These are phyloP conservation scores for Conopomorpha cramerella DNA, from an alignment of 1,140 invertebrate species.

Conservation along the genomic window DNA sequence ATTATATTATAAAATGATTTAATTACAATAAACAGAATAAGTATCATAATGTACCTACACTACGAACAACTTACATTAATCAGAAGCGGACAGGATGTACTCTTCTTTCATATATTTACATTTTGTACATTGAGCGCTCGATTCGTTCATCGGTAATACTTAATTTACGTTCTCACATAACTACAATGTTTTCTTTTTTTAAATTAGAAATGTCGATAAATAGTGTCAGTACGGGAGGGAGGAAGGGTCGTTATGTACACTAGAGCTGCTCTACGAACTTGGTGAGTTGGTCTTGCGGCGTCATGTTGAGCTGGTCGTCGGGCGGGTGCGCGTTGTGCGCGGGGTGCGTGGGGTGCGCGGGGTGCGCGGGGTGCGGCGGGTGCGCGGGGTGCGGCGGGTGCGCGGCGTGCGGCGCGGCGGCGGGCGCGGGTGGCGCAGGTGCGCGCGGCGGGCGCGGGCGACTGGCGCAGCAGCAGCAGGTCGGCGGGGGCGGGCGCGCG, in stretches of 20 bases:
- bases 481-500: constrained; percentile 43
- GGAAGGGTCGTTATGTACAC: constrained; percentile 50
- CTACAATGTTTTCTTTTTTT: constrained; percentile 24
- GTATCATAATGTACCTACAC: constrained; percentile 62
- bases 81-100: constrained; percentile 60
- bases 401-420: too few species aligned
- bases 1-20: constrained; percentile 65
- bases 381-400: too few species aligned
- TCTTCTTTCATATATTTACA: constrained; percentile 60
- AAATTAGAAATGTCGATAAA: constrained; percentile 52
- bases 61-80: constrained; percentile 62
- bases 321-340: constrained; percentile 74
- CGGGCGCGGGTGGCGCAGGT: constrained; percentile 72
- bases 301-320: constrained; percentile 75
- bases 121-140: constrained; percentile 62
- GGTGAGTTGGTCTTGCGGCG: constrained; percentile 88
- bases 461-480: constrained; percentile 63
- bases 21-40: constrained; percentile 64
- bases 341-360: too few species aligned
- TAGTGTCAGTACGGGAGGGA: constrained; percentile 15
- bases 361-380: too few species aligned
- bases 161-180: constrained; percentile 43
- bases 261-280: constrained; percentile 94
- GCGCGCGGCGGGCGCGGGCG: constrained; percentile 66
- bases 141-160: constrained; percentile 53